Conservation (phyloP, 2,113 vertebrate species). For the Neopipo cinnamomea region DNA sequence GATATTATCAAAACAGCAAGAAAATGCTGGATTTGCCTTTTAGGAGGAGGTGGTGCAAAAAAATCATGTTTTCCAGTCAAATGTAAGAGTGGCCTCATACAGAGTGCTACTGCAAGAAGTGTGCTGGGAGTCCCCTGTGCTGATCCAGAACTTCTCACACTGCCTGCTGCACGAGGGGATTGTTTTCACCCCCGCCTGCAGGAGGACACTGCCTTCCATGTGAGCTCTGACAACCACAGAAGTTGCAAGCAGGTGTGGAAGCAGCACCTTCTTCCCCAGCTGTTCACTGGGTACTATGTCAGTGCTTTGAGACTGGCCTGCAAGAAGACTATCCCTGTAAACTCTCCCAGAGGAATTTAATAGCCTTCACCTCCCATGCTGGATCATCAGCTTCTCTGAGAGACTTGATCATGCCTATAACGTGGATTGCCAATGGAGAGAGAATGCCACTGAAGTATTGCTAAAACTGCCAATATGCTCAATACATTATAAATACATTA, state of each 20-base stretch:
- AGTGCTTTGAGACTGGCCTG: not conserved
- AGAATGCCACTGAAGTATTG: not conserved
- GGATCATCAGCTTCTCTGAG: not conserved
- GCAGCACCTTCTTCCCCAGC: not conserved
- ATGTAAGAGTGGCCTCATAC: rapidly evolving
- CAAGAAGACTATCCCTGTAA: not conserved
- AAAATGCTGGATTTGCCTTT: not conserved
- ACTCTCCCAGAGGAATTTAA: not conserved
- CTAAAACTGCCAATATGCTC: not conserved
- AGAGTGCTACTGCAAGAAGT: not conserved
- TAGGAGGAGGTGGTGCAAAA: not conserved
- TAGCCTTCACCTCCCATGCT: not conserved
- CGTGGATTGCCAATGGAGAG: not conserved
- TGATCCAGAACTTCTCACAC: not conserved
- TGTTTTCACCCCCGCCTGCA: rapidly evolving
- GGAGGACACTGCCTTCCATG: not conserved
- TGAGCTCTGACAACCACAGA: not conserved
- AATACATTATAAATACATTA: not conserved
- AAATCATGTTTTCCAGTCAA: not conserved
- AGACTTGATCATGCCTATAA: not conserved
- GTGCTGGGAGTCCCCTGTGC: not conserved
- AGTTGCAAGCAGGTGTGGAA: not conserved
- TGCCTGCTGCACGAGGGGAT: not conserved
- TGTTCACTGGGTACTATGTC: not conserved
- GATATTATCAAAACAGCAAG: not conserved